Base-by-base conservation (phyloP, 2,797 vertebrate species). In the Rhinoraja longicauda region DNA sequence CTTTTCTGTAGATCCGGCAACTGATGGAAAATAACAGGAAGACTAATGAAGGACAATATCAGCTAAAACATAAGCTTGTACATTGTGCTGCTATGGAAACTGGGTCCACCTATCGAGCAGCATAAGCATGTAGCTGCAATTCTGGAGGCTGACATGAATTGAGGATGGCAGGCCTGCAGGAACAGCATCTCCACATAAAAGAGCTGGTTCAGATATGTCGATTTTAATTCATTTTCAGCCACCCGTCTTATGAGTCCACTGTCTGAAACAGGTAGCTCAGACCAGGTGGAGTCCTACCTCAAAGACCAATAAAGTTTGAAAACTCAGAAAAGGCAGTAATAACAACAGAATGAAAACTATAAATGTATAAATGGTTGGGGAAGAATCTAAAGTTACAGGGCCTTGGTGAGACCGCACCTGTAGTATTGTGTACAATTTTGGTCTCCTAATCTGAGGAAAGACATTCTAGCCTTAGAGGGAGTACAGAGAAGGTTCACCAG, bases 51-150 rank as follows among this genome's bases (percentile, higher is more conserved):
- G n/a, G n/a, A 36, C 62, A 88, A 36, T 21, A 67, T 88, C 15
- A 88, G 84, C 62, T 9, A 9, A 64, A 88, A 67, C 62, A 45
- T 67, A 67, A 84, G 15, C 17, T 10, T 67, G n/a, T 67, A 36
- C 9, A 19, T 67, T 88, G n/a, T 91, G 67, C 67, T 91, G 21
- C 90, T 19, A 73, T 91, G 67, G 67, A 29, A 88, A 91, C 90
- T 72, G 24, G 77, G 39, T 91, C 36, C 32, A 91, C 73, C 39
- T 21, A 13, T 21, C 45, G 4, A 45, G 64, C 17, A 26, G 70
- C 39, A 29, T 70, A n/a, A 53, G 39, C 72, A 75, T 57, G 36
- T 90, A 75, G 90, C 39, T 53, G 39, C 72, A 57, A 12, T 26
- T 92, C 64, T 88, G 62, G 84, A 75, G 70, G 21, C 39, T 92